Conservation (phyloP, 2,797 vertebrate species). For the Heteromormyrus szaboi region DNA sequence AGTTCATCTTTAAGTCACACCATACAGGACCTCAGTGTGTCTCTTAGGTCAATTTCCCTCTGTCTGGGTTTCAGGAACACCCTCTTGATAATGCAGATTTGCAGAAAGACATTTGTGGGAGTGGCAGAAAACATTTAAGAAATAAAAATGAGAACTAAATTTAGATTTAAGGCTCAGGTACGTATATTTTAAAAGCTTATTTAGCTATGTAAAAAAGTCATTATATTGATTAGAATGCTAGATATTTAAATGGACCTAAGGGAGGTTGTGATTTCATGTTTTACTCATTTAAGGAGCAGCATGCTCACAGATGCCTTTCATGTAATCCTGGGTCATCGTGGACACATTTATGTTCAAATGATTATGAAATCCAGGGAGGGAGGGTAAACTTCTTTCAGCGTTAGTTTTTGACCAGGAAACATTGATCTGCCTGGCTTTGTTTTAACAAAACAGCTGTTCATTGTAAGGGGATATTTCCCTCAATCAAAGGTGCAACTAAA, state of each 20-base stretch:
- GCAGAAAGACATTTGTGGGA: not conserved
- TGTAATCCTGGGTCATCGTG: not conserved
- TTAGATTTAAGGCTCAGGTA: not conserved
- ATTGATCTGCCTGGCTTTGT: not conserved
- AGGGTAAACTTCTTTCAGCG: not conserved
- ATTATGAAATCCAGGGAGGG: not conserved
- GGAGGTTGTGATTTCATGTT: not conserved
- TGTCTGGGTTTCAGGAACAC: not conserved
- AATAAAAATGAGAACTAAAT: not conserved
- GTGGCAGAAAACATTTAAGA: not conserved
- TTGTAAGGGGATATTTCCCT: not conserved
- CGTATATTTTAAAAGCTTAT: not conserved
- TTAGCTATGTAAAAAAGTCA: not conserved
- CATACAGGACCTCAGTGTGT: not conserved
- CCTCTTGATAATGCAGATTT: not conserved
- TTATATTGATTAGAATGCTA: not conserved
- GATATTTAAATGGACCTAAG: not conserved
- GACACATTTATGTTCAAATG: not conserved
- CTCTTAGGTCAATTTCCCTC: not conserved
- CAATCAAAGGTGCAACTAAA: not conserved
- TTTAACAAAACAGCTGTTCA: not conserved
- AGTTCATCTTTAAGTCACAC: not conserved
- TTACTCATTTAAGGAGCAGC: not conserved
- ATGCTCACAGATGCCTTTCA: not conserved
- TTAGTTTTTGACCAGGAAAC: not conserved